Evolutionary conservation across 2,797 vertebrate genomes (phyloP), one percentile per base, ranked within the genome.

Genomic region (Clarias pachynema): DNA sequence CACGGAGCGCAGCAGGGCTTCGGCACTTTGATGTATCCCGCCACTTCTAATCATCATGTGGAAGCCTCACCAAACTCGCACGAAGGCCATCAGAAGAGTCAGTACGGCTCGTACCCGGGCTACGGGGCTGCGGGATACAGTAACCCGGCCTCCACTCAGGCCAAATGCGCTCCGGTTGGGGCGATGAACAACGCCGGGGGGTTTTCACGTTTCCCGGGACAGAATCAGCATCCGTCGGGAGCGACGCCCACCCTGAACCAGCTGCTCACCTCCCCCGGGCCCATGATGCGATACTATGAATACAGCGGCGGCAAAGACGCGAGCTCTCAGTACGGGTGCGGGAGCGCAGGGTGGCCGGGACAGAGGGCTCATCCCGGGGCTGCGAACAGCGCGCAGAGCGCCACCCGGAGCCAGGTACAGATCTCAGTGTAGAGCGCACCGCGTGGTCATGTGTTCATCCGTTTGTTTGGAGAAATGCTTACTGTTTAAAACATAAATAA

Each of bases 1-100:
- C 97, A 98, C 98, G 97, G 97, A 96, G 97, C 97, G 97, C 97
- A 98, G 98, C 97, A 99, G 97, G 97, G 97, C 97, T 96, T 97
- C 95, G 97, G 96, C 94, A 95, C 96, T 92, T 92, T 96, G 94
- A 96, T 96, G 95, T 96, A 93, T 93, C 94, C 96, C 91, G 93
- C 92, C 90, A 92, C 87, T 86, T 82, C 74, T 20, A 74, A 84
- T 92, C 92, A 92, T 90, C 92, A 92, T 90, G 96, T 96, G 94
- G 97, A 97, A 92, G 96, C 96, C 94, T 92, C 96, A 90, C 96
- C 96, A 85, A 97, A 96, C 96, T 95, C 96, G 79, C 96, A 96
- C 93, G 97, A 97, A 91, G 96, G 95, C 77, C 97, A 96, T 93
- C 94, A 95, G 91, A 93, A 90, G 94, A 95, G 94, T 91, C 96